These are phyloP conservation scores for Heliconius charithonia DNA, from an alignment of 2,888 invertebrate genomes.

Conservation along the genomic window DNA sequence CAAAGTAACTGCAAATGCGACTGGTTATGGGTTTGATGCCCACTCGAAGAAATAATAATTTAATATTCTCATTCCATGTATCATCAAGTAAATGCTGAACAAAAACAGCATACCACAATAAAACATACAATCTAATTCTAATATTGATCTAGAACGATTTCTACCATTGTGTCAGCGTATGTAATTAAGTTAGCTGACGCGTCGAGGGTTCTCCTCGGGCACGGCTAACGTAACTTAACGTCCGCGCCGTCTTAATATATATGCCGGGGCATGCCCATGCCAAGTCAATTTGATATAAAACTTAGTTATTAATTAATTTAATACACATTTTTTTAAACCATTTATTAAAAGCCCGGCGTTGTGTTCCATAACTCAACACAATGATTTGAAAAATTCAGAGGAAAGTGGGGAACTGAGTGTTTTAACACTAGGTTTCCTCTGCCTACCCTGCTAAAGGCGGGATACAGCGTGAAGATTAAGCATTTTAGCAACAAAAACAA, in stretches of 20 bases:
- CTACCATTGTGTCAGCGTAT: conserved; percentile 46
- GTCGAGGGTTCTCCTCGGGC: conserved; percentile 56
- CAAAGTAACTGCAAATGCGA: too few species aligned
- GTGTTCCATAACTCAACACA: not conserved
- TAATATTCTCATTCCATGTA: too few species aligned
- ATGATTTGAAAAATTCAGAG: not conserved
- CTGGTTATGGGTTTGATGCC: too few species aligned
- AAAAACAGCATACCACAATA: not conserved
- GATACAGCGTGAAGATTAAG: not conserved
- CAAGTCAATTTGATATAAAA: too few species aligned
- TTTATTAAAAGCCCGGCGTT: not conserved
- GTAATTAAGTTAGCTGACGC: conserved; percentile 68
- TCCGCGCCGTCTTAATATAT: conserved; percentile 67
- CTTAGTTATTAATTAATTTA: too few species aligned
- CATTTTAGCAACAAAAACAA: not conserved
- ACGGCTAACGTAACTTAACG: conserved; percentile 50
- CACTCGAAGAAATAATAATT: too few species aligned
- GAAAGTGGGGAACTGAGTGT: not conserved
- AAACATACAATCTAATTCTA: not conserved
- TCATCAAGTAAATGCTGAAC: too few species aligned
- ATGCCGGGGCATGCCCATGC: not conserved
- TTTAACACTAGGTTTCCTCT: not conserved
- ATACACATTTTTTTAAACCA: too few species aligned
- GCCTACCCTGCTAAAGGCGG: not conserved
- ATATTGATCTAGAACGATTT: conserved; percentile 20